These are phyloP conservation scores for Penaeus chinensis DNA, from an alignment of 1,140 invertebrate genomes.

Conservation along the genomic window DNA sequence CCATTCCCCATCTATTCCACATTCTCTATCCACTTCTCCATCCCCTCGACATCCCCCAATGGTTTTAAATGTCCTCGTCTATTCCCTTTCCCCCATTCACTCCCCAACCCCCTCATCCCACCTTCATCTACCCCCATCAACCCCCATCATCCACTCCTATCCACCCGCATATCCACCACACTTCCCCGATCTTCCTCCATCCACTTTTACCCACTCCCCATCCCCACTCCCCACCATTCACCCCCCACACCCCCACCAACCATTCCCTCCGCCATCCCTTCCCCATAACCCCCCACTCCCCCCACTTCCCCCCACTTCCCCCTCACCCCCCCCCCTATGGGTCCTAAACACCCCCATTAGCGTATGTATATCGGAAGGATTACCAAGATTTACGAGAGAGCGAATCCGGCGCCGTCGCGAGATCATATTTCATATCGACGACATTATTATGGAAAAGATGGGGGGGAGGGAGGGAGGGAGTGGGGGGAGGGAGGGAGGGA, in stretches of 20 bases:
- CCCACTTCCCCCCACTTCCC: background rate
- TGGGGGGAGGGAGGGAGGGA: background rate
- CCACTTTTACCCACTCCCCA: no score
- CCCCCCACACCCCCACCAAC: background rate
- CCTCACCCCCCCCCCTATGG: background rate
- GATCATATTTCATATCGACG: constrained; percentile 54
- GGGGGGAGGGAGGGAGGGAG: background rate
- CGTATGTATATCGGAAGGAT: constrained; percentile 58
- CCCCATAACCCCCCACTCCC: background rate
- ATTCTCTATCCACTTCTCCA: no score
- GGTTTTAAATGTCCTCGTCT: no score
- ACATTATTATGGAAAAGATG: background rate
- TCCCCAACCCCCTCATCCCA: no score
- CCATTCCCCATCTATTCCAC: no score
- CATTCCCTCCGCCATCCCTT: background rate
- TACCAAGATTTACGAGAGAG: constrained; percentile 43
- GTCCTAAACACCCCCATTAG: constrained; percentile 47
- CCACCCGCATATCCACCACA: no score
- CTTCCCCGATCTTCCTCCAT: no score
- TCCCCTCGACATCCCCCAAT: no score
- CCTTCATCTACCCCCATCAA: no score
- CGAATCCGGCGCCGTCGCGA: constrained; percentile 13
- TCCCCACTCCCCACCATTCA: no score
- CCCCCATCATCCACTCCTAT: no score
- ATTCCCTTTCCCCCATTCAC: no score